These are phyloP conservation scores for Schizopygopsis pylzovi DNA, from an alignment of 2,797 vertebrate genomes.

Conservation along the genomic window DNA sequence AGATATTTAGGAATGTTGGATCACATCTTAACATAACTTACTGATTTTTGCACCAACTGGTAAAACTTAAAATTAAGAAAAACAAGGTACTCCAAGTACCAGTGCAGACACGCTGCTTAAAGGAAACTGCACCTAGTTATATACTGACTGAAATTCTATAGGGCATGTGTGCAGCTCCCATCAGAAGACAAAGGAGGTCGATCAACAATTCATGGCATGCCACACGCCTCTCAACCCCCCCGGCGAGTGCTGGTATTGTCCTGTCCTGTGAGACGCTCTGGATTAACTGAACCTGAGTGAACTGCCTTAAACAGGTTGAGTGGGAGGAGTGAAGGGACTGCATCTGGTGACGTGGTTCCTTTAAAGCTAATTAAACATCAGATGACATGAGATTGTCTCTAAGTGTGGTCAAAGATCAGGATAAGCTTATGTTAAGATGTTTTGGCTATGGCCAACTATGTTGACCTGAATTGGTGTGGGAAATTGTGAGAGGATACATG, in stretches of 20 bases:
- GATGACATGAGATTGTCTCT: conserved; percentile 32
- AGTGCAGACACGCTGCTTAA: conserved; percentile 17
- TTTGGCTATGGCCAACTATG: conserved; percentile 28
- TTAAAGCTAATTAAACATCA: conserved; percentile 45
- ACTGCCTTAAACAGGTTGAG: conserved; percentile 38
- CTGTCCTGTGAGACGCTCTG: conserved; percentile 23
- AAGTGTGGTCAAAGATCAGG: conserved; percentile 36
- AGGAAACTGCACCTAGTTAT: conserved; percentile 47
- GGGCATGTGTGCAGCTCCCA: background rate
- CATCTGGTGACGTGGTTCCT: conserved; percentile 30
- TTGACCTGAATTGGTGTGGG: conserved; percentile 13
- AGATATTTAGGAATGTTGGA: too few relatives aligned
- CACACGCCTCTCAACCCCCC: background rate
- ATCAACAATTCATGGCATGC: conserved; percentile 21
- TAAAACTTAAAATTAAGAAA: too few relatives aligned
- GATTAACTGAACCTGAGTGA: conserved; percentile 29
- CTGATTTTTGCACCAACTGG: too few relatives aligned
- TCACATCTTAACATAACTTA: too few relatives aligned
- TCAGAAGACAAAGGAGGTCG: too few relatives aligned
- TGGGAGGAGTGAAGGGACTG: background rate
- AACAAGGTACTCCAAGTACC: conserved; percentile 36
- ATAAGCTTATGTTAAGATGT: conserved; percentile 46
- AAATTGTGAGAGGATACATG: background rate
- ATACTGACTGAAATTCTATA: conserved; percentile 32
- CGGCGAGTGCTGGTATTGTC: background rate